Percentiles rank a stretch among this genome's conserved stretches.
phyloP scores from a whole-genome alignment of 2,888 invertebrate species.

The Petrophora chlorosata region DNA sequence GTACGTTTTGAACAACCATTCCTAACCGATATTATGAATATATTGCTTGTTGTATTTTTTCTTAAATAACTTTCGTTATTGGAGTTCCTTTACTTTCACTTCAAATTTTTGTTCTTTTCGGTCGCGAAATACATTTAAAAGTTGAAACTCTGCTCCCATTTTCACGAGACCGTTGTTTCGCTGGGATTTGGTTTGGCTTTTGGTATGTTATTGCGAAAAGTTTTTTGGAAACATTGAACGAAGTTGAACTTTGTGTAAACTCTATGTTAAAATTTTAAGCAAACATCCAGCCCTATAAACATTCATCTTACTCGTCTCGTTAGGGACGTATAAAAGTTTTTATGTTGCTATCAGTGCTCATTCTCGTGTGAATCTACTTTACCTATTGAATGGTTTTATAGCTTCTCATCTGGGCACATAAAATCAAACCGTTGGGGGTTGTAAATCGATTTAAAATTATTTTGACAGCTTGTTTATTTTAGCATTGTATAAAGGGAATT shows the following conservation, averaged over 20 bases:
- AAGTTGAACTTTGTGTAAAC: slow-evolving; percentile 36
- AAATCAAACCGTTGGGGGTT: slow-evolving; percentile 19
- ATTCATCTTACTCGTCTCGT: slow-evolving; percentile 30
- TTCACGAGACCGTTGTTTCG: slow-evolving; percentile 37
- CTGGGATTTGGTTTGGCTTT: slow-evolving; percentile 35
- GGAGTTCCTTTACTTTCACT: slow-evolving; percentile 22
- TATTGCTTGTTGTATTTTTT: slow-evolving; percentile 14
- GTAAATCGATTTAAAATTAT: background rate
- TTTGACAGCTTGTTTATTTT: slow-evolving; percentile 3
- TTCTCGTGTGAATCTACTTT: slow-evolving; percentile 31
- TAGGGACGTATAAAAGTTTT: slow-evolving; percentile 35
- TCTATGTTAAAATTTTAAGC: slow-evolving; percentile 33
- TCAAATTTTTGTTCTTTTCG: slow-evolving; percentile 26
- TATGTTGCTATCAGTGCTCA: slow-evolving; percentile 34
- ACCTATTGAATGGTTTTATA: slow-evolving; percentile 35
- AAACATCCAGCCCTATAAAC: slow-evolving; percentile 23
- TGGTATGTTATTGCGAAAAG: slow-evolving; percentile 37
- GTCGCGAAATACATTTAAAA: slow-evolving; percentile 39
- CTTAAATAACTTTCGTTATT: slow-evolving; percentile 27
- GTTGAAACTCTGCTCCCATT: slow-evolving; percentile 35
- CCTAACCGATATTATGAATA: slow-evolving; percentile 9
- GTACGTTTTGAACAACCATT: background rate
- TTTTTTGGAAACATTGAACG: slow-evolving; percentile 31
- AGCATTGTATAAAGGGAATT: too few relatives aligned
- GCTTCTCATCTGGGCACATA: slow-evolving; percentile 27